Percentiles rank a stretch among this genome's conserved stretches.
Evolutionary conservation across 2,888 invertebrate genomes (phyloP).

Genomic region (Drosophila borealis): DNA sequence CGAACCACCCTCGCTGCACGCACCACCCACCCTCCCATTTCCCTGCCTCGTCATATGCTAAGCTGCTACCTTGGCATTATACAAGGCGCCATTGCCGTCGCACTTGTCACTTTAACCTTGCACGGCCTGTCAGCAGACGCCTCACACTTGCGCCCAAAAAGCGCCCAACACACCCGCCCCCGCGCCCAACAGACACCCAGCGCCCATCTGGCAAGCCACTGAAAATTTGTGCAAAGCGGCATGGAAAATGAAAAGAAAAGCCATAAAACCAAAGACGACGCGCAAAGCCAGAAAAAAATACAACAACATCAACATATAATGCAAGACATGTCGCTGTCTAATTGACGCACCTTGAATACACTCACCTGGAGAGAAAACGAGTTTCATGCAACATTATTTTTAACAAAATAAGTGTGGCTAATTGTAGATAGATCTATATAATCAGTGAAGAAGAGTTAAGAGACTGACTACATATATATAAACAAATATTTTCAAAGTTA

Average conservation of each 20-base stretch:
- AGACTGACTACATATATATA: too few species aligned
- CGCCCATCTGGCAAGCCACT: slow-evolving; percentile 43
- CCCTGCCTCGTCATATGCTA: slow-evolving; percentile 18
- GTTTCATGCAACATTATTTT: too few species aligned
- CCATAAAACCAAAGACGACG: slow-evolving; percentile 79
- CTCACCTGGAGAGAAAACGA: background rate
- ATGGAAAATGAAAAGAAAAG: slow-evolving; percentile 78
- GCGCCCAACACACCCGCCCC: background rate
- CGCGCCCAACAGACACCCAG: slow-evolving; percentile 2
- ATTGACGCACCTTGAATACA: background rate
- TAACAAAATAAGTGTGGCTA: background rate
- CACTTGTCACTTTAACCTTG: slow-evolving; percentile 81
- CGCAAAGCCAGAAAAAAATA: slow-evolving; percentile 62
- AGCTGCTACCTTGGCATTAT: slow-evolving; percentile 70
- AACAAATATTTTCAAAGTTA: too few species aligned
- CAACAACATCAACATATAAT: slow-evolving; percentile 23
- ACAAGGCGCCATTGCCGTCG: slow-evolving; percentile 74
- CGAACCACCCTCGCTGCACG: slow-evolving; percentile 27
- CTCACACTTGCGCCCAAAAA: slow-evolving; percentile 3
- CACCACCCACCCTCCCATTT: background rate
- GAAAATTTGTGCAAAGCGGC: slow-evolving; percentile 78
- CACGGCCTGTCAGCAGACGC: slow-evolving; percentile 73
- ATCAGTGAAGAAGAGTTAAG: too few species aligned
- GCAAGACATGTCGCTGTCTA: slow-evolving; percentile 19
- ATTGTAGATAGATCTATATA: too few species aligned